Conservation (phyloP, 2,888 invertebrate species). For the Drosophila infuscata region DNA sequence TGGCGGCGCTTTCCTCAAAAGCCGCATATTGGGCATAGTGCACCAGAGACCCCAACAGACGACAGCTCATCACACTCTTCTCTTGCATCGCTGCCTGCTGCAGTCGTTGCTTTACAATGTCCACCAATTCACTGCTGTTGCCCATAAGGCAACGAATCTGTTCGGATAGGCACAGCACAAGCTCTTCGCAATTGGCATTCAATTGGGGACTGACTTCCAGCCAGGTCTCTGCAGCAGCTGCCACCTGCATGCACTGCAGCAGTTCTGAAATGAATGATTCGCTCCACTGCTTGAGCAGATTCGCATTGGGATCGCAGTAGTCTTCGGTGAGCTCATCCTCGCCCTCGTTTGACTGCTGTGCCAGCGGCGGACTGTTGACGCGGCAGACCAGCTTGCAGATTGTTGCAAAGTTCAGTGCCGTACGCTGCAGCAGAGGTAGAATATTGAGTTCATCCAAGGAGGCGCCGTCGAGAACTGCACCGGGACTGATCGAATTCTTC, state of each 20-base stretch:
- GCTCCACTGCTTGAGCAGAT: constrained; percentile 80
- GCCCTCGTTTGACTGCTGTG: constrained; percentile 36
- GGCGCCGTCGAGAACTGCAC: constrained; percentile 50
- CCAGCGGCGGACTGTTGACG: constrained; percentile 29
- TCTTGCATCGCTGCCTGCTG: constrained; percentile 62
- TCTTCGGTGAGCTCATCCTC: constrained; percentile 82
- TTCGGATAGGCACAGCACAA: constrained; percentile 74
- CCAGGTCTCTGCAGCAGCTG: constrained; percentile 72
- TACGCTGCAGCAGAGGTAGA: constrained; percentile 60
- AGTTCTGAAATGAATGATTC: constrained; percentile 72
- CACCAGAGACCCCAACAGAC: constrained; percentile 71
- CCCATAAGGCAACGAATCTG: constrained; percentile 72
- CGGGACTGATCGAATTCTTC: constrained; percentile 56
- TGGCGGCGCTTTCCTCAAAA: constrained; percentile 79
- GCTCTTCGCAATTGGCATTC: constrained; percentile 38
- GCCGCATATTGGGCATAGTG: constrained; percentile 69
- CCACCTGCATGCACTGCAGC: constrained; percentile 71
- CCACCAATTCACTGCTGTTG: constrained; percentile 67
- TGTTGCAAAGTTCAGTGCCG: constrained; percentile 75
- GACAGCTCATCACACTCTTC: constrained; percentile 66
- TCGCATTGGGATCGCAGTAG: constrained; percentile 82
- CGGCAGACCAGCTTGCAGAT: constrained; percentile 80
- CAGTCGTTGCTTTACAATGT: constrained; percentile 73
- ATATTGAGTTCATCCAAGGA: constrained; percentile 49
- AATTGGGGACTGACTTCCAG: constrained; percentile 51